Evolutionary conservation across 2,888 invertebrate species (phyloP), one percentile per base, ranked within the genome.

Genomic region (Petrolisthes manimaculis): DNA sequence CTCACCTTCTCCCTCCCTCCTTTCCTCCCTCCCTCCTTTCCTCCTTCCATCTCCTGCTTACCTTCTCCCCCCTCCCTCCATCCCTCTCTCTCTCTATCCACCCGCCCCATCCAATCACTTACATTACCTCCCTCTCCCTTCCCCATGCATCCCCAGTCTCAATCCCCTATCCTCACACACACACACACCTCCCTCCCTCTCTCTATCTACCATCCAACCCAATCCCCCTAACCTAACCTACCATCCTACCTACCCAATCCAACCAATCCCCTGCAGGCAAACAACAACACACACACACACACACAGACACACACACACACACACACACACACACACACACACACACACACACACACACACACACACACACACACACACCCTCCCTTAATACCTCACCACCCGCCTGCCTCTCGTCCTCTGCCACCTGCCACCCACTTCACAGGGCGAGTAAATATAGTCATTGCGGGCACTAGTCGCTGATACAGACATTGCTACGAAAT

Each of bases 341-440:
- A 24, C 77, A 77, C 77, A 77, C 37, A 77, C 75, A 18, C 75
- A 21, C 18, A 24, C 75, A 75, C 75, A 18, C 74, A 14, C 75
- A 18, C 75, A 75, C 75, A 75, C 75, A 75, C 75, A 18, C 75
- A n/a, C 78, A 37, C 78, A 78, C 78, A 78, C 78, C 51, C 78
- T 14, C 78, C 51, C 78, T 14, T 53, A 21, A 37, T 37, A n/a
- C 14, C 53, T 74, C 71, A 21, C 18, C 78, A 54, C 18, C 54
- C n/a, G 14, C 78, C 71, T 71, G 71, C 71, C 71, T 18, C 71
- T n/a, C 71, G 8, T n/a, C 71, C 18, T 71, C 71, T 71, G 71
- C 71, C 71, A 18, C 71, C 61, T n/a, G 71, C 71, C 71, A 71
- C 71, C 71, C 71, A 71, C 71, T 71, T 71, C 12, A 71, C 71